phyloP scores from a whole-genome alignment of 2,888 invertebrate genomes.

The Chymomyza fuscimana region DNA sequence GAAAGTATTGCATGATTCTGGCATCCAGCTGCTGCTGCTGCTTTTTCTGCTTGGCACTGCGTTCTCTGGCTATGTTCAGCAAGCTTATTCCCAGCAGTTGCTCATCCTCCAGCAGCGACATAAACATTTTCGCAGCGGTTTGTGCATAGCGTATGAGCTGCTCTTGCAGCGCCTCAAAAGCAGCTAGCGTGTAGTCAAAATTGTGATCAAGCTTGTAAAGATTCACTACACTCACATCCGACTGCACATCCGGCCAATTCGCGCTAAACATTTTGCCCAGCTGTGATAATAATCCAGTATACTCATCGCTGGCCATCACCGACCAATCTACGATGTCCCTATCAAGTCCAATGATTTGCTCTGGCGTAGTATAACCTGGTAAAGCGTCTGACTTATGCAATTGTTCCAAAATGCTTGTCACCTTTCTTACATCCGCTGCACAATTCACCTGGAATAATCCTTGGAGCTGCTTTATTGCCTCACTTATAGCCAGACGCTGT shows the following conservation, averaged over 20 bases:
- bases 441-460: conserved; percentile 73
- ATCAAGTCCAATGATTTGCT: conserved; percentile 84
- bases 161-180: conserved; percentile 58
- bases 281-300: conserved; percentile 81
- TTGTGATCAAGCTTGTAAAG: conserved; percentile 75
- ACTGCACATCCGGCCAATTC: conserved; percentile 81
- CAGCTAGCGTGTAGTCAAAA: conserved; percentile 65
- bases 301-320: conserved; percentile 80
- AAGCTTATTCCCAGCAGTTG: conserved; percentile 61
- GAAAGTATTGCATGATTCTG: conserved; percentile 82
- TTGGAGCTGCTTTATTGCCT: conserved; percentile 58
- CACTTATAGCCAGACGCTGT: conserved; percentile 49
- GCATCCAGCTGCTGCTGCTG: conserved; percentile 61
- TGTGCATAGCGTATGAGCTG: conserved; percentile 47
- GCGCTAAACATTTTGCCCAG: conserved; percentile 81
- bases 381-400: conserved; percentile 71
- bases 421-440: conserved; percentile 72
- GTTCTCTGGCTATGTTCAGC: conserved; percentile 62
- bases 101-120: conserved; percentile 63
- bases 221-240: conserved; percentile 55
- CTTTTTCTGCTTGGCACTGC: conserved; percentile 46
- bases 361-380: conserved; percentile 82
- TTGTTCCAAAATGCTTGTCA: conserved; percentile 70
- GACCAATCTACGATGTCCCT: conserved; percentile 68
- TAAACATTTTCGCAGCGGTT: conserved; percentile 51